Base-by-base conservation (phyloP, 2,113 vertebrate species). In the Pithys albifrons region DNA sequence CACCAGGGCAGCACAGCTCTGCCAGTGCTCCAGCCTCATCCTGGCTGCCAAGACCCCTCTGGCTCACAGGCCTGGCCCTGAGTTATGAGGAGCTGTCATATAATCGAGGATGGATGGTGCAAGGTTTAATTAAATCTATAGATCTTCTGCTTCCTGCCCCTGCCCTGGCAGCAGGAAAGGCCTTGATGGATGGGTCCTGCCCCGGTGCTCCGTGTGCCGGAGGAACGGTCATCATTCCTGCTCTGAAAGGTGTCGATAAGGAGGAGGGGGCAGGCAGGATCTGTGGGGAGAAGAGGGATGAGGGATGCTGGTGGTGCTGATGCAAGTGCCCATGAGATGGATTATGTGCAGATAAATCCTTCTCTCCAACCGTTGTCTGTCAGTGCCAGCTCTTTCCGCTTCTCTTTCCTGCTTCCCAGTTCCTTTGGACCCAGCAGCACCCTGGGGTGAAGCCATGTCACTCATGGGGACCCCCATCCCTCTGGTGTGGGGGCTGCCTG, bases 121-220 rank as follows among this genome's bases (percentile, higher is more conserved):
- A 2, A 54, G 78, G n/a, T 91, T 95, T 96, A 97, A 97, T 97
- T 96, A 97, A 97, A 96, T 94, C 95, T 84, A 96, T 97, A 96
- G 95, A 96, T 97, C 90, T 96, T 90, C 81, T 92, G 85, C 89
- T 93, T 94, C 84, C 95, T 87, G 88, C 77, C 79, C 88, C 51
- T 85, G 73, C 72, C 82, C 80, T 72, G 95, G 74, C 94, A 92
- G 95, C 62, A 3, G 35, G 64, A 33, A 88, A 19, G 74, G 51
- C 3, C 33, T 14, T 97, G 96, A 96, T 95, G 31, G 91, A 97
- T 97, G 86, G 89, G 43, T 31, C 31, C 88, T 94, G 82, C 72
- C 83, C 94, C 13, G 5, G 65, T 0, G n/a, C 81, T 93, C 75
- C 1, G 6, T 72, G 18, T 0, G 3, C 57, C 25, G 52, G 9